These are phyloP conservation scores for Trichomycterus rosablanca DNA, from an alignment of 2,113 vertebrate species.

Conservation along the genomic window DNA sequence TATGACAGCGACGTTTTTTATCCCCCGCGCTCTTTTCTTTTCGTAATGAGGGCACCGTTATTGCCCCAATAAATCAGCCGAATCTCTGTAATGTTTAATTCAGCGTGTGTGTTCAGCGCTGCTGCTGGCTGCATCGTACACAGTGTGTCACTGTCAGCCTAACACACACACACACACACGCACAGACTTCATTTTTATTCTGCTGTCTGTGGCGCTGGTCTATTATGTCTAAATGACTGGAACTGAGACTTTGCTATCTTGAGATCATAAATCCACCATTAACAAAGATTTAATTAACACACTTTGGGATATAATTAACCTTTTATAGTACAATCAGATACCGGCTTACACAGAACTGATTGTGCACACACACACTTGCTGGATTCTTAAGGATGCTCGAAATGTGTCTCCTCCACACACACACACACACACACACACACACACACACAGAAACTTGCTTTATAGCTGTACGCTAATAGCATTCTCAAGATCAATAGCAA, in stretches of 20 bases:
- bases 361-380: conserved; percentile 38
- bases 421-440: too few species aligned
- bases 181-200: conserved; percentile 20
- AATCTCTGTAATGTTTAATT: conserved; percentile 99
- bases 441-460: too few species aligned
- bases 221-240: conserved; percentile 38
- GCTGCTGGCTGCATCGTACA: conserved; percentile 89
- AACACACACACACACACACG: conserved; percentile 29
- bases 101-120: conserved; percentile 97
- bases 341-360: background rate
- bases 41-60: conserved; percentile 99
- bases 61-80: conserved; percentile 99
- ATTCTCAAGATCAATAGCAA: conserved; percentile 77
- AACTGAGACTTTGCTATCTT: conserved; percentile 36
- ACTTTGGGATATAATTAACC: conserved; percentile 32
- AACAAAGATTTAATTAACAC: conserved; percentile 38
- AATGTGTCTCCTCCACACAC: conserved; percentile 17
- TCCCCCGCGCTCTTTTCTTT: conserved; percentile 71
- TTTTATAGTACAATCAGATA: conserved; percentile 28
- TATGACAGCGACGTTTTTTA: conserved; percentile 58
- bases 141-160: conserved; percentile 96
- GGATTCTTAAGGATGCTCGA: background rate
- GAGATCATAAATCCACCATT: conserved; percentile 33
- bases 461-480: conserved; percentile 64
- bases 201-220: conserved; percentile 11